A percentile compares a stretch with the other conserved stretches of the same genome.
These are phyloP conservation scores for Timandra comae DNA, from an alignment of 2,888 invertebrate species.

Conservation along the genomic window DNA sequence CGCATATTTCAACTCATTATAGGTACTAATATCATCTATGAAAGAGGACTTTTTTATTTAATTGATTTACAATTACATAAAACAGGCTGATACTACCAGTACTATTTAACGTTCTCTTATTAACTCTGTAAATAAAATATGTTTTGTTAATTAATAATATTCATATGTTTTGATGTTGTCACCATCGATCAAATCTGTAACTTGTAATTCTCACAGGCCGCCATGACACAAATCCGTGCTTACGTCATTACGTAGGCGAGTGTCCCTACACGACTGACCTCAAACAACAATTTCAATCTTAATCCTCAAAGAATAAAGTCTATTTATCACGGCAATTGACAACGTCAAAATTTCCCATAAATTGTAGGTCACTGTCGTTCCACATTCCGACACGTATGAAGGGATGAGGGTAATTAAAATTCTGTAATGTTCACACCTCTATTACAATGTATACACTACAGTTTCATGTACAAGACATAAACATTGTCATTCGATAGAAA, in stretches of 20 bases:
- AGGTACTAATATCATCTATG: too few relatives aligned
- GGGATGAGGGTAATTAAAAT: slow-evolving; percentile 65
- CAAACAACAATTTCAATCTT: slow-evolving; percentile 28
- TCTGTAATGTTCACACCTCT: slow-evolving; percentile 57
- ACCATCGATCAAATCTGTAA: slow-evolving; percentile 38
- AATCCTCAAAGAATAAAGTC: slow-evolving; percentile 24
- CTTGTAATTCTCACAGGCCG: slow-evolving; percentile 26
- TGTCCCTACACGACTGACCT: slow-evolving; percentile 38
- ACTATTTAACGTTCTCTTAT: too few relatives aligned
- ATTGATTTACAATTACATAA: too few relatives aligned
- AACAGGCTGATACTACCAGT: too few relatives aligned
- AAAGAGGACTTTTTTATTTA: too few relatives aligned
- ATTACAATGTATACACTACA: slow-evolving; percentile 27
- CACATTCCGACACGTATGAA: slow-evolving; percentile 58
- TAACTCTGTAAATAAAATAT: too few relatives aligned
- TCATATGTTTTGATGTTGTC: too few relatives aligned
- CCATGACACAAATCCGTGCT: slow-evolving; percentile 24
- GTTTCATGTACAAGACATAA: too few relatives aligned
- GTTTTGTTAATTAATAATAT: too few relatives aligned
- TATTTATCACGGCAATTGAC: slow-evolving; percentile 22
- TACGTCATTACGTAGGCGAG: slow-evolving; percentile 55
- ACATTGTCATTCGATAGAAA: slow-evolving; percentile 5
- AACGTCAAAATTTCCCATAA: slow-evolving; percentile 52
- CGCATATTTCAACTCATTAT: too few relatives aligned
- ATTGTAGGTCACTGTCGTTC: slow-evolving; percentile 58